Conservation (phyloP, 2,113 vertebrate genomes). For the Zosterops japonicus region DNA sequence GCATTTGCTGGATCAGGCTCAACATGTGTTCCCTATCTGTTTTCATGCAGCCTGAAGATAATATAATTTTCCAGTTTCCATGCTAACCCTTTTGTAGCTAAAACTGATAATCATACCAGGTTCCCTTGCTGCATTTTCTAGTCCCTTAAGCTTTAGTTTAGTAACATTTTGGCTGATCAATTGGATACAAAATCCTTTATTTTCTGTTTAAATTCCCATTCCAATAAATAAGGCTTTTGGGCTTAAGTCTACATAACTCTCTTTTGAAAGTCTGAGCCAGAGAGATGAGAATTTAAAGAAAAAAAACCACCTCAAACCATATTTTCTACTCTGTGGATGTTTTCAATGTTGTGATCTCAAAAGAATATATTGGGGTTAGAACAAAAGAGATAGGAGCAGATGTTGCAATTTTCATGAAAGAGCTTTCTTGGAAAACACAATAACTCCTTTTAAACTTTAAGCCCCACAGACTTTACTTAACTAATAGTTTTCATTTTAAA, state of each 20-base stretch:
- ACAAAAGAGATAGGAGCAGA: background rate
- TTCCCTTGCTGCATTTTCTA: conserved; percentile 13
- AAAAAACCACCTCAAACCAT: background rate
- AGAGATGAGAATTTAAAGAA: background rate
- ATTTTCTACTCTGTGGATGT: conserved; percentile 3
- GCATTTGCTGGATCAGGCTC: background rate
- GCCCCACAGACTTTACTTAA: background rate
- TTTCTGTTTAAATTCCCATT: conserved; percentile 56
- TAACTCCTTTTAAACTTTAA: background rate
- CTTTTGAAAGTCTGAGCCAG: conserved; percentile 26
- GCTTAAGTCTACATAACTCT: conserved; percentile 25
- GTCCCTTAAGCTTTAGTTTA: conserved; percentile 39
- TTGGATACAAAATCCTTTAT: conserved; percentile 11
- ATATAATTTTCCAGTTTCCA: conserved; percentile 11
- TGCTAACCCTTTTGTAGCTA: conserved; percentile 12
- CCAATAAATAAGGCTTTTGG: conserved; percentile 56
- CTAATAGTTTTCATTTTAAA: conserved; percentile 16
- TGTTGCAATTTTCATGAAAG: conserved; percentile 15
- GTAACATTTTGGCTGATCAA: conserved; percentile 58
- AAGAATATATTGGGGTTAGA: background rate
- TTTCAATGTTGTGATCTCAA: conserved; percentile 18
- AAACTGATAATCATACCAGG: conserved; percentile 13
- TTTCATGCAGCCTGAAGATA: conserved; percentile 5
- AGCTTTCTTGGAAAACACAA: background rate
- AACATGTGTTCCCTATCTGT: conserved; percentile 7